phyloP scores from a whole-genome alignment of 1,140 invertebrate species.

The Pissodes strobi region DNA sequence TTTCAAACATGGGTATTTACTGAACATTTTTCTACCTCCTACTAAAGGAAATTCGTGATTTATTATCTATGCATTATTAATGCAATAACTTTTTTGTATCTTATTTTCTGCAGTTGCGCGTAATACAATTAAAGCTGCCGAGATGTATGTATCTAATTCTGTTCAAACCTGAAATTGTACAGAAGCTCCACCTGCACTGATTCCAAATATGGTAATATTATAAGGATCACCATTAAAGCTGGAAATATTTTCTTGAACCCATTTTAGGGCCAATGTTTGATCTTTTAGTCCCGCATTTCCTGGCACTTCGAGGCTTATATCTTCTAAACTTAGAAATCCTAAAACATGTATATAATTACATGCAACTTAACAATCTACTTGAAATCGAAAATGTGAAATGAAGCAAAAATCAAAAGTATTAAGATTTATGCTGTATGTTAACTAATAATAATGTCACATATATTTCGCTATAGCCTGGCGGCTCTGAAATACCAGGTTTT shows the following conservation, averaged over 20 bases:
- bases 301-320: slow-evolving; percentile 48
- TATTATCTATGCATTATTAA: no score
- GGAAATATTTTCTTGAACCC: slow-evolving; percentile 64
- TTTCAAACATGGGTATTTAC: no score
- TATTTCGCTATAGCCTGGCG: no score
- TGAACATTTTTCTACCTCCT: no score
- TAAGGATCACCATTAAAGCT: slow-evolving; percentile 64
- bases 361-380: neutral
- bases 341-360: neutral
- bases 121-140: no score
- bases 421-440: no score
- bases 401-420: neutral
- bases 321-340: slow-evolving; percentile 61
- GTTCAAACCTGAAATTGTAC: slow-evolving; percentile 51
- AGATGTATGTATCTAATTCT: no score
- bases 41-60: no score
- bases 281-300: slow-evolving; percentile 70
- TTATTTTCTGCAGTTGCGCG: no score
- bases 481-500: no score
- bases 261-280: slow-evolving; percentile 63
- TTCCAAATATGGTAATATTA: slow-evolving; percentile 66
- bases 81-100: no score
- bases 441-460: no score
- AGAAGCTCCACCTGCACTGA: slow-evolving; percentile 62
- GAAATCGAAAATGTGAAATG: neutral